phyloP scores from a whole-genome alignment of 2,113 vertebrate genomes.

The Malurus cyaneus region DNA sequence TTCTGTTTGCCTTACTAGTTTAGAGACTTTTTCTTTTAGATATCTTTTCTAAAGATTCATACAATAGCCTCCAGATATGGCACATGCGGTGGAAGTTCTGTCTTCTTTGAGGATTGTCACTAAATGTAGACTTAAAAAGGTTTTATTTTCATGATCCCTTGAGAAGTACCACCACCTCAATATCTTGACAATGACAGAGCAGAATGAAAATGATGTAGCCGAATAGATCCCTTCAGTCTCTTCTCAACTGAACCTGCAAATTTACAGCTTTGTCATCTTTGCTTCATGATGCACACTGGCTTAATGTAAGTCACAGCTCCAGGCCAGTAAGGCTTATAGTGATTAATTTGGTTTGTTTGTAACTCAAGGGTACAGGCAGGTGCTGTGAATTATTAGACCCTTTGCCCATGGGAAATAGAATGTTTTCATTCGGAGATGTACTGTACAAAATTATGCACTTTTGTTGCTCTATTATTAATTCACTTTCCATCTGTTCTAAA shows the following conservation, averaged over 20 bases:
- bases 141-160: background rate
- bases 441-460: background rate
- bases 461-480: slow-evolving; percentile 20
- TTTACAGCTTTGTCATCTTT: slow-evolving; percentile 2
- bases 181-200: background rate
- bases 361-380: background rate
- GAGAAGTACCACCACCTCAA: background rate
- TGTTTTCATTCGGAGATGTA: slow-evolving; percentile 5
- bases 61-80: background rate
- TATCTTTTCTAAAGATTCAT: background rate
- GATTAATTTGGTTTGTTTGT: slow-evolving; percentile 41
- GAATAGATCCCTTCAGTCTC: background rate
- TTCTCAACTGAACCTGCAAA: background rate
- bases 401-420: slow-evolving; percentile 35
- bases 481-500: slow-evolving; percentile 26
- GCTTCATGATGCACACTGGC: background rate
- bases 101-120: background rate
- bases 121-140: background rate
- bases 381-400: slow-evolving; percentile 40
- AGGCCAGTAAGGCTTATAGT: slow-evolving; percentile 12
- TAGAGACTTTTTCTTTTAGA: background rate
- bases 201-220: background rate
- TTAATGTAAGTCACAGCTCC: slow-evolving; percentile 2
- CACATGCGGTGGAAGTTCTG: background rate
- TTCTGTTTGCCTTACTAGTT: background rate